Evolutionary conservation across 1,140 invertebrate genomes (phyloP).

Genomic region (Aphis craccivora): DNA sequence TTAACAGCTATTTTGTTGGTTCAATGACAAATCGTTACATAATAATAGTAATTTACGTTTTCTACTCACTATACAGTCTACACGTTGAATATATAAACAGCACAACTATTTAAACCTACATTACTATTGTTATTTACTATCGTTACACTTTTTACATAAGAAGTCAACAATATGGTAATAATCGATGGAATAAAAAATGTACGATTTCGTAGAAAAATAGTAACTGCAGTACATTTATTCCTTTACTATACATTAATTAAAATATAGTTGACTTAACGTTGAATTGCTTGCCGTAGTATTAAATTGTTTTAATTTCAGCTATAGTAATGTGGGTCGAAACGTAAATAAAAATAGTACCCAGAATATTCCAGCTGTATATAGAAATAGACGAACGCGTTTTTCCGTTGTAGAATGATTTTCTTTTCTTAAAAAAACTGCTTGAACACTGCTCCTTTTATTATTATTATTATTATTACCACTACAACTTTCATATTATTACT

Average conservation of each 20-base stretch:
- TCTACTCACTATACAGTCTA: too few relatives aligned
- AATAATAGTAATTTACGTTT: not conserved
- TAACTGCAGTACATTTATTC: not conserved
- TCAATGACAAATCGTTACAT: slow-evolving; percentile 1
- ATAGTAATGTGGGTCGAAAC: not conserved
- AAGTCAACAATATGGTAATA: not conserved
- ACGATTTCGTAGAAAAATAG: not conserved
- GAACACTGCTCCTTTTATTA: not conserved
- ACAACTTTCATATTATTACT: not conserved
- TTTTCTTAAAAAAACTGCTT: not conserved
- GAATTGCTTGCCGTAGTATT: not conserved
- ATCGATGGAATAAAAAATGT: not conserved
- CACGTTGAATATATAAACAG: too few relatives aligned
- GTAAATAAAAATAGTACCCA: not conserved
- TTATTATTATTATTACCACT: not conserved
- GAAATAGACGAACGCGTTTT: not conserved
- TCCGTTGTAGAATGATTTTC: not conserved
- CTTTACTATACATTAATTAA: not conserved
- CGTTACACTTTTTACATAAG: not conserved
- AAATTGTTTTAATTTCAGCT: not conserved
- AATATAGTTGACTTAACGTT: not conserved
- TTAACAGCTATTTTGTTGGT: not conserved
- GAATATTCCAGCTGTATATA: not conserved
- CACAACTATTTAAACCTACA: not conserved
- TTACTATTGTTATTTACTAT: not conserved